Base-by-base conservation (phyloP, 2,797 vertebrate genomes). In the Eupleurogrammus muticus region DNA sequence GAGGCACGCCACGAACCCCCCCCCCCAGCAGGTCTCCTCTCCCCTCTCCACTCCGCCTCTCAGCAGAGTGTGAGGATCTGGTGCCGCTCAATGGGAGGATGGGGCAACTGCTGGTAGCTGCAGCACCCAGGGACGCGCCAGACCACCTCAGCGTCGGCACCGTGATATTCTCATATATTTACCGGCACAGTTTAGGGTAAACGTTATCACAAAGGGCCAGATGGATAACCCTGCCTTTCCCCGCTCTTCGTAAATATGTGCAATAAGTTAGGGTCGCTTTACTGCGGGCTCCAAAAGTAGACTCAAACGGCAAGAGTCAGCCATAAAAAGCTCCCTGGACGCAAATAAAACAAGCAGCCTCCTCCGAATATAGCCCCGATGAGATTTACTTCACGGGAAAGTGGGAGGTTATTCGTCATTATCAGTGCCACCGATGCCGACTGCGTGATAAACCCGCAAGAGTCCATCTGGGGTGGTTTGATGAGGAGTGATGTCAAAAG, bases 51-150 rank as follows among this genome's bases (percentile, higher is more conserved):
- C 61, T 54, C 55, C 60, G 28, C 69, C 69, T 76, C 64, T 80
- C 73, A 52, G 65, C 70, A 51, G 65, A 87, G 85, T 52, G 87
- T 90, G 90, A 93, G 90, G 82, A 96, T 95, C 93, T 97, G 92
- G 96, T 97, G 97, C 97, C 97, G 95, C 97, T 94, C 95, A 80
- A 97, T 93, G 97, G 97, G 95, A 94, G 80, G 89, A 90, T 38
- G 17, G 55, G 90, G 96, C 91, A 94, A 97, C 92, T 97, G 89
- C 96, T 92, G 79, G 83, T 88, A 90, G 87, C 88, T 85, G 81
- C 85, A 49, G 58, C 87, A 75, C 70, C 55, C 46, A 66, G 85
- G 81, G 87, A 86, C 72, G 56, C 70, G 61, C 65, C 65, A 36
- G 79, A 73, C 78, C 75, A 77, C 82, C 81, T 73, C 51, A 28